Evolutionary conservation across 2,888 invertebrate species (phyloP).

Genomic region (Tolmerus cingulatus): DNA sequence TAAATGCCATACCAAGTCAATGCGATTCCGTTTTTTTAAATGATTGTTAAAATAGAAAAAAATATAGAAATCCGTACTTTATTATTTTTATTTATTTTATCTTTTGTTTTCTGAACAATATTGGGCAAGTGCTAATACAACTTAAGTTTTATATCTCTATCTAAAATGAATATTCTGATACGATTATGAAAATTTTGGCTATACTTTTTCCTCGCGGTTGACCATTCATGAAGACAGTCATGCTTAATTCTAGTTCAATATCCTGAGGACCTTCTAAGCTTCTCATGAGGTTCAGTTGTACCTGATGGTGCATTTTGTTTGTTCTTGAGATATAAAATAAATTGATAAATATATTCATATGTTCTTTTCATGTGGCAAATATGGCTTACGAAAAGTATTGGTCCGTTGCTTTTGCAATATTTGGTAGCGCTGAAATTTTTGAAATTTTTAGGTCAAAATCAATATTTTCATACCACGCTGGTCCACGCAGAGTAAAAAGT

Average conservation of each 20-base stretch:
- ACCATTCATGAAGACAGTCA: constrained; percentile 80
- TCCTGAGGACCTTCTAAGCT: constrained; percentile 89
- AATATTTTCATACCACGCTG: constrained; percentile 74
- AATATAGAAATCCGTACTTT: no score
- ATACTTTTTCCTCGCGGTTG: constrained; percentile 82
- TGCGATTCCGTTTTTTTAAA: no score
- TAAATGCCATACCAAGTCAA: no score
- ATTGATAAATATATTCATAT: not conserved
- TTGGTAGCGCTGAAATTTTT: constrained; percentile 72
- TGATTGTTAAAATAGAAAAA: no score
- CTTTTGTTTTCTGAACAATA: not conserved
- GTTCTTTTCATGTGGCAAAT: not conserved
- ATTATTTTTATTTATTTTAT: not conserved
- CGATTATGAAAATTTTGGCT: constrained; percentile 84
- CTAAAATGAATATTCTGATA: constrained; percentile 84
- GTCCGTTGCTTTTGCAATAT: constrained; percentile 68
- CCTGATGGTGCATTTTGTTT: constrained; percentile 71
- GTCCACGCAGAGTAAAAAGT: constrained; percentile 89
- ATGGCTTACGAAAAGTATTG: constrained; percentile 67
- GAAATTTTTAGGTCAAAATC: constrained; percentile 78
- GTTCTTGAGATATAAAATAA: constrained; percentile 59
- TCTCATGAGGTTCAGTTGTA: constrained; percentile 76
- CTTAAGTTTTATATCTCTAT: not conserved
- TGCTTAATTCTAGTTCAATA: constrained; percentile 84
- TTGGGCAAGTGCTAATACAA: not conserved